phyloP scores from a whole-genome alignment of 2,888 invertebrate genomes.

The Rhaphigaster nebulosa region DNA sequence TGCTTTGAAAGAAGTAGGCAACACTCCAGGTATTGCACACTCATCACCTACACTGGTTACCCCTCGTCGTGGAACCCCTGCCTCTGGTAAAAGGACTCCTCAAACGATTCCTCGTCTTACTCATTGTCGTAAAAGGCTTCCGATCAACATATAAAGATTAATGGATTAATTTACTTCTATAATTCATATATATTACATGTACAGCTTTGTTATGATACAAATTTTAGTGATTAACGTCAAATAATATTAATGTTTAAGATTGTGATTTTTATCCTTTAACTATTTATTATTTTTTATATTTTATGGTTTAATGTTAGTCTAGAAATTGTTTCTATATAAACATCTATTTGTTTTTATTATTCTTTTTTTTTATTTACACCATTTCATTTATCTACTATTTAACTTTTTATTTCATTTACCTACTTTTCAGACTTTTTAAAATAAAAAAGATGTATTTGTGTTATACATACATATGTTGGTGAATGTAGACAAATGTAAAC shows the following conservation, averaged over 20 bases:
- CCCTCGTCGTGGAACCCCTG: conserved; percentile 49
- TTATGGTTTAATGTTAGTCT: conserved; percentile 9
- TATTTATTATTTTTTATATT: conserved; percentile 47
- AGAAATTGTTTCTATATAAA: conserved; percentile 5
- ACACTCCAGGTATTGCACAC: conserved; percentile 54
- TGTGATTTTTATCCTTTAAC: conserved; percentile 26
- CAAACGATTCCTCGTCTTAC: conserved; percentile 28
- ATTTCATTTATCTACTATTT: not conserved
- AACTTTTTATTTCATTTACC: not conserved
- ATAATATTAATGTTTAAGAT: conserved; percentile 33
- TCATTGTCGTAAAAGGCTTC: conserved; percentile 43
- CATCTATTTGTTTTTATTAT: conserved; percentile 27
- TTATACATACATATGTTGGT: too few species aligned
- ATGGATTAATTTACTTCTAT: not conserved
- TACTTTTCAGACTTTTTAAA: not conserved
- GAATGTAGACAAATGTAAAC: too few species aligned
- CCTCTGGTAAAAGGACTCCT: conserved; percentile 42
- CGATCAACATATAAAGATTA: conserved; percentile 38
- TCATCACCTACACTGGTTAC: conserved; percentile 52
- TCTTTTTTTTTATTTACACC: not conserved
- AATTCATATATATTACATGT: not conserved
- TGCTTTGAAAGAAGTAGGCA: conserved; percentile 54
- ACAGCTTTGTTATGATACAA: not conserved
- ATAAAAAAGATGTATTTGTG: too few species aligned
- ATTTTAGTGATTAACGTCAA: not conserved